phyloP scores from a whole-genome alignment of 1,140 invertebrate genomes.

The Lordiphosa stackelbergi region DNA sequence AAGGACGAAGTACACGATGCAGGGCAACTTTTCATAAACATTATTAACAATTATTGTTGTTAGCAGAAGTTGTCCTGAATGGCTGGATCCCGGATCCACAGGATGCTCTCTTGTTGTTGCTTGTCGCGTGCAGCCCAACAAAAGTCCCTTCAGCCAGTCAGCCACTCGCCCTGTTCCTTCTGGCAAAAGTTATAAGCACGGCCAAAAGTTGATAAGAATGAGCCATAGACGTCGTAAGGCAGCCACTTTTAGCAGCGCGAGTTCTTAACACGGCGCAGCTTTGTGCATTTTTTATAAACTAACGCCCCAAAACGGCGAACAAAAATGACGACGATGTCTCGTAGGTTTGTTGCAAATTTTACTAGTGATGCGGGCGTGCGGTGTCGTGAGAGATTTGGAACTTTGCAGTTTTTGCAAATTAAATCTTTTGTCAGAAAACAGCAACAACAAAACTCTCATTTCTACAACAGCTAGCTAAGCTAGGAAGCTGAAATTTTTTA shows the following conservation, averaged over 20 bases:
- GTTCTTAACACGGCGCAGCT: conserved; percentile 67
- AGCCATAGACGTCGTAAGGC: conserved; percentile 72
- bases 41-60: conserved; percentile 75
- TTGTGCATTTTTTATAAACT: conserved; percentile 72
- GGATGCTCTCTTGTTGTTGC: conserved; percentile 21
- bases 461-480: too few species aligned
- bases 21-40: conserved; percentile 70
- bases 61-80: conserved; percentile 59
- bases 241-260: conserved; percentile 57
- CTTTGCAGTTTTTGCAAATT: too few species aligned
- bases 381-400: not conserved
- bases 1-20: conserved; percentile 11
- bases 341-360: conserved; percentile 22
- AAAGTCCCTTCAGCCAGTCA: conserved; percentile 36
- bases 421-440: too few species aligned
- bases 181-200: conserved; percentile 68
- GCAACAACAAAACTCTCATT: too few species aligned
- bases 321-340: conserved; percentile 23
- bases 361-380: conserved; percentile 2
- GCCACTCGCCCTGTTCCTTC: conserved; percentile 5
- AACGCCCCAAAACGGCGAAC: conserved; percentile 48
- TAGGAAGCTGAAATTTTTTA: too few species aligned
- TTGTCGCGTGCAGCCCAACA: conserved; percentile 62
- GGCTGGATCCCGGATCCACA: conserved; percentile 9
- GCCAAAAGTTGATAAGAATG: conserved; percentile 73